Evolutionary conservation across 2,113 vertebrate genomes (phyloP), one percentile per base, ranked within the genome.

Genomic region (Mirza zaza): DNA sequence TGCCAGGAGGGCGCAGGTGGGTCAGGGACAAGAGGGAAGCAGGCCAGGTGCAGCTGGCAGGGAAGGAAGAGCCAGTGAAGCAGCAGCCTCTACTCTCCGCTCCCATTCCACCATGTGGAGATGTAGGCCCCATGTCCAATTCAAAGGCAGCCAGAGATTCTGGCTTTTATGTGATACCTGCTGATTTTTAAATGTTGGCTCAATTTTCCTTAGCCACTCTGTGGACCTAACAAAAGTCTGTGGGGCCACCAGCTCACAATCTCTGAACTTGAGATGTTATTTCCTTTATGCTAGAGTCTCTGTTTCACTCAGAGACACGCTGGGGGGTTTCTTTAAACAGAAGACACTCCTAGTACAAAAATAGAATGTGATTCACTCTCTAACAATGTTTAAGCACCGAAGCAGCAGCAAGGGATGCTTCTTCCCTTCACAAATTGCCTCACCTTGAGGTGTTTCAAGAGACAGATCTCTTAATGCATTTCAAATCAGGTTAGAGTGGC

Each of bases 351-450:
- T 36, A 55, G 90, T 94, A 80, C 67, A 87, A 95, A 97, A 97
- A 97, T 96, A 97, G 95, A 95, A 92, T 1, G 86, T 93, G 95
- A 96, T 94, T 97, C 94, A 91, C 67, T 93, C 91, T 39, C 61
- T 86, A 91, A 95, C 75, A 50, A 39, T 36, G 79, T 81, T 88
- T 14, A 94, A 91, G 63, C 76, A 79, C 67, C 25, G 52, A 87
- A 95, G 83, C 75, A 8, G 55, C 94, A 92, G 75, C 13, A 65
- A 92, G 90, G 67, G 50, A 83, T 36, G 79, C n/a, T 90, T 65
- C 80, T 89, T 83, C 71, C 71, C 75, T 85, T 90, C 80, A 88
- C 75, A 87, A 79, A 92, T 42, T 34, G 68, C 91, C 94, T 97
- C 93, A 91, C 92, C 94, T 97, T 95, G 85, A 97, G 85, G 82